Conservation (phyloP, 2,797 vertebrate species). For the Lithobates pipiens region DNA sequence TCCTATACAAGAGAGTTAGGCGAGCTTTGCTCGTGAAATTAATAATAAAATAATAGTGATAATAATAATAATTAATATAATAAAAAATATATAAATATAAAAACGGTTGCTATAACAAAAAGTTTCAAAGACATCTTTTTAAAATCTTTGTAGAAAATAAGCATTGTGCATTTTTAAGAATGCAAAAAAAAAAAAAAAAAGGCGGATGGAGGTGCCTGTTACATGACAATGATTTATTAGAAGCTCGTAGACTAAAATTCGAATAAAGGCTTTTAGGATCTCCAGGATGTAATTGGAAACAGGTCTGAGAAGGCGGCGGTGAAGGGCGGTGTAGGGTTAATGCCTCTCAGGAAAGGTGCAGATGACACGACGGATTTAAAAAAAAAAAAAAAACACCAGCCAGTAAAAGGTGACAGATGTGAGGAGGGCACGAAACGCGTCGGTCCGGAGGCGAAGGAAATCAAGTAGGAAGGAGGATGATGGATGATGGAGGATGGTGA, state of each 20-base stretch:
- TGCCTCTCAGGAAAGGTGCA: not conserved
- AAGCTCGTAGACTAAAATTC: not conserved
- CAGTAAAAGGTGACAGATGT: slow-evolving; percentile 9
- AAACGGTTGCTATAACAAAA: too few relatives aligned
- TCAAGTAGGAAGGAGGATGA: not conserved
- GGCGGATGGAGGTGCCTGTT: too few relatives aligned
- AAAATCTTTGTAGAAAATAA: too few relatives aligned
- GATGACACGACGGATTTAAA: slow-evolving; percentile 9
- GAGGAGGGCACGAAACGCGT: not conserved
- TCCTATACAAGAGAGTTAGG: too few relatives aligned
- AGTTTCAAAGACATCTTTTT: too few relatives aligned
- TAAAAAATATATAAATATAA: too few relatives aligned
- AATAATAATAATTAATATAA: too few relatives aligned
- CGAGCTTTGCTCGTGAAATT: too few relatives aligned
- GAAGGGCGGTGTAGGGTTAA: not conserved
- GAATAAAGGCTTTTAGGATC: not conserved
- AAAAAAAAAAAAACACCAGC: not conserved
- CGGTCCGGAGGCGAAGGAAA: not conserved
- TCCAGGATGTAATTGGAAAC: not conserved
- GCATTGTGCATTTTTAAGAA: too few relatives aligned
- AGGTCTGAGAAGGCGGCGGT: not conserved
- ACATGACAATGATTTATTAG: not conserved
- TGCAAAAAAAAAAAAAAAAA: too few relatives aligned
- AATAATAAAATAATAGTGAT: too few relatives aligned
- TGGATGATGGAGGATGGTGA: slow-evolving; percentile 61